These are phyloP conservation scores for Chymomyza costata DNA, from an alignment of 1,140 invertebrate species.

Conservation along the genomic window DNA sequence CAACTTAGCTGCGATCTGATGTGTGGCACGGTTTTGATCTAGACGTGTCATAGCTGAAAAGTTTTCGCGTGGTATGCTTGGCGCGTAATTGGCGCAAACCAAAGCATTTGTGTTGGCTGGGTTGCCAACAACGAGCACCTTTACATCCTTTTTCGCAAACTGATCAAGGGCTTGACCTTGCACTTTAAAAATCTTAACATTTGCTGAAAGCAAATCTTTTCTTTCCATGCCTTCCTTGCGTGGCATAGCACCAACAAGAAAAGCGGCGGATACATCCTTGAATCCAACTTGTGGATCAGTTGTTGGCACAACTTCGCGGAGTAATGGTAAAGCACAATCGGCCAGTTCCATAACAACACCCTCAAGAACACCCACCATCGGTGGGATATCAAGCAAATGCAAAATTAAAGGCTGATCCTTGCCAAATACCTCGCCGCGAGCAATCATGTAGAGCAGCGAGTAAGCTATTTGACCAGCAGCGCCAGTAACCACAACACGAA, in stretches of 20 bases:
- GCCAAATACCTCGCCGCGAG: constrained; percentile 98
- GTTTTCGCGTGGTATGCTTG: constrained; percentile 96
- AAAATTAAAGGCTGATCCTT: constrained; percentile 90
- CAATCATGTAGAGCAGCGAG: constrained; percentile 94
- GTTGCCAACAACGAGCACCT: constrained; percentile 98
- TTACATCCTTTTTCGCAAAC: constrained; percentile 95
- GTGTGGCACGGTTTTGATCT: constrained; percentile 97
- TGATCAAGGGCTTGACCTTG: constrained; percentile 95
- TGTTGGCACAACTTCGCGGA: constrained; percentile 90
- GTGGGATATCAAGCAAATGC: constrained; percentile 95
- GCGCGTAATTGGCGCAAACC: constrained; percentile 97
- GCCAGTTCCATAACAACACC: constrained; percentile 98
- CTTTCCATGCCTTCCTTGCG: constrained; percentile 99
- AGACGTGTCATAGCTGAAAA: constrained; percentile 98
- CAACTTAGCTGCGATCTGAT: constrained; percentile 85
- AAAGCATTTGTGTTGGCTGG: constrained; percentile 99
- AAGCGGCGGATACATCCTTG: constrained; percentile 97
- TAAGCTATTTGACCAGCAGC: constrained; percentile 99
- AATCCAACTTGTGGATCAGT: constrained; percentile 92
- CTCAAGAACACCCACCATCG: constrained; percentile 95
- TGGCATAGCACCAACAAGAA: constrained; percentile 99
- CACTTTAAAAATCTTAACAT: constrained; percentile 99
- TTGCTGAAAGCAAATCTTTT: constrained; percentile 95
- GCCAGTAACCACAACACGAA: constrained; percentile 96
- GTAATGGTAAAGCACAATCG: constrained; percentile 96